phyloP scores from a whole-genome alignment of 2,113 vertebrate genomes.

The Ceratotherium simum region DNA sequence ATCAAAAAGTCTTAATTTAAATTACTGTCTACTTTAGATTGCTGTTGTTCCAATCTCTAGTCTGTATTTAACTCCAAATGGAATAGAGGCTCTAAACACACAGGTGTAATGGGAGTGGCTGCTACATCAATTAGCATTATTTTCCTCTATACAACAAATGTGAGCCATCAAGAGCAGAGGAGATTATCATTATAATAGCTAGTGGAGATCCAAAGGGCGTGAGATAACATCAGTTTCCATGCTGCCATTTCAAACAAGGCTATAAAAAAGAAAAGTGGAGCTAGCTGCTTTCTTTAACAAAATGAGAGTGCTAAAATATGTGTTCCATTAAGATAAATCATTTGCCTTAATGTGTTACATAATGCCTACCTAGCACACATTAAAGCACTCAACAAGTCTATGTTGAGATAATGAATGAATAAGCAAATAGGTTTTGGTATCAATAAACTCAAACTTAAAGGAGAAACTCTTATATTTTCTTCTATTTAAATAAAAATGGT shows the following conservation, averaged over 20 bases:
- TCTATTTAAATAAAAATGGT: constrained; percentile 31
- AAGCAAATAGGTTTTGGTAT: neutral
- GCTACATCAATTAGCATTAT: constrained; percentile 52
- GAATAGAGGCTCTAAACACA: constrained; percentile 22
- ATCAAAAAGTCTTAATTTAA: constrained; percentile 74
- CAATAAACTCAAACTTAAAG: neutral
- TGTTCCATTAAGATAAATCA: constrained; percentile 57
- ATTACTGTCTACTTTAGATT: constrained; percentile 32
- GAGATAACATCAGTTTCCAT: neutral
- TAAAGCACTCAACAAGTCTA: neutral
- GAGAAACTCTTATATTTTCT: neutral
- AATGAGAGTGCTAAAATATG: constrained; percentile 46
- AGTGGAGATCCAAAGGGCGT: neutral
- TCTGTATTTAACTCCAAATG: constrained; percentile 38
- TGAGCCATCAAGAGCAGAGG: neutral
- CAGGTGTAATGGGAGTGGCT: constrained; percentile 35
- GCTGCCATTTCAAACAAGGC: neutral
- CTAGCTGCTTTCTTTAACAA: constrained; percentile 37
- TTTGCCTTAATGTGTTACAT: constrained; percentile 47
- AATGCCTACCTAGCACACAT: neutral
- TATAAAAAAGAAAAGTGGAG: neutral
- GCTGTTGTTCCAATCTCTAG: constrained; percentile 38
- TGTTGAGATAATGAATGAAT: neutral
- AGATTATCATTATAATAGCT: neutral
- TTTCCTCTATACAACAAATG: neutral